A percentile compares a stretch with the other conserved stretches of the same genome.
These are phyloP conservation scores for Harpegnathos saltator DNA, from an alignment of 1,140 invertebrate genomes.

Conservation along the genomic window DNA sequence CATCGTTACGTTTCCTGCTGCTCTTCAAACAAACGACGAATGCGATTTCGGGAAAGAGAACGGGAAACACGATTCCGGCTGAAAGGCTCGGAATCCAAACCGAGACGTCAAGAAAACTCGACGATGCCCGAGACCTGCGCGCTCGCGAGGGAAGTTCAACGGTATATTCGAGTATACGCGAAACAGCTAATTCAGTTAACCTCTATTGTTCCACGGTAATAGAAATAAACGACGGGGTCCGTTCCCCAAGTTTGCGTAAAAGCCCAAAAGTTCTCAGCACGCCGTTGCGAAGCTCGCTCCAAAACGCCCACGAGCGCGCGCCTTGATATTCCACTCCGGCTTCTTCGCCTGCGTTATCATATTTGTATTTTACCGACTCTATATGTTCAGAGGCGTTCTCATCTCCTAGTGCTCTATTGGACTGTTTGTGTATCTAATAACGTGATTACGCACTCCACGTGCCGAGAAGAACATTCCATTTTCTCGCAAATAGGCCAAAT, in stretches of 20 bases:
- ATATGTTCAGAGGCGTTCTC: too few species aligned
- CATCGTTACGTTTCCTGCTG: neutral
- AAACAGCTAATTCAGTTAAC: too few species aligned
- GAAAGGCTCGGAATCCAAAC: too few species aligned
- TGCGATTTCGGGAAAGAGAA: neutral
- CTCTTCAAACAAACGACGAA: neutral
- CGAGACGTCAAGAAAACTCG: too few species aligned
- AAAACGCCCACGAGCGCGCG: slow-evolving; percentile 6
- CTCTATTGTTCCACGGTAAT: neutral
- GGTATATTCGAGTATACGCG: too few species aligned
- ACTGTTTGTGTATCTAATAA: too few species aligned
- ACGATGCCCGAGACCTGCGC: too few species aligned
- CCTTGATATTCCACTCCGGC: neutral
- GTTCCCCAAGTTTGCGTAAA: neutral
- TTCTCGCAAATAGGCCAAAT: too few species aligned
- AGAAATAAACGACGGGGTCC: neutral
- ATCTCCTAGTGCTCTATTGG: too few species aligned
- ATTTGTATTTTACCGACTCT: slow-evolving; percentile 5
- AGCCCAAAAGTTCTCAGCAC: neutral
- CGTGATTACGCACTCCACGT: too few species aligned
- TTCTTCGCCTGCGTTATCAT: neutral
- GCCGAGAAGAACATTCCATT: too few species aligned
- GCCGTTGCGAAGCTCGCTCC: neutral
- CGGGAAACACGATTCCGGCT: neutral
- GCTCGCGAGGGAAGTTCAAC: too few species aligned